phyloP scores from a whole-genome alignment of 2,888 invertebrate genomes.

The Teleiodes luculella region DNA sequence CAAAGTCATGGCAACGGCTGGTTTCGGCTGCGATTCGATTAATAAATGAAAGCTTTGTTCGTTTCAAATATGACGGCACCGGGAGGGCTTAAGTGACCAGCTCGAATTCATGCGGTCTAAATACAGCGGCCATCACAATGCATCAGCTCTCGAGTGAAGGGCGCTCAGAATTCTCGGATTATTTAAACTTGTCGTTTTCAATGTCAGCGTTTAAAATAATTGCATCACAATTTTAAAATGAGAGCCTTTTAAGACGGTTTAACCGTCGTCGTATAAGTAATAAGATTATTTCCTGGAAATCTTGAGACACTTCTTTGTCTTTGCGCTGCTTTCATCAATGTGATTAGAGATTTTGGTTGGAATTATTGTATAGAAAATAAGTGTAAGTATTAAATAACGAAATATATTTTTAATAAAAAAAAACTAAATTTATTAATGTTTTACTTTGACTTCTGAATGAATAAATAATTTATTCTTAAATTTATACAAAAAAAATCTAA shows the following conservation, averaged over 20 bases:
- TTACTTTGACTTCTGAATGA: no score
- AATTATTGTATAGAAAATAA: no score
- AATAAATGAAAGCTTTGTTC: background rate
- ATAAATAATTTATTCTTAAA: no score
- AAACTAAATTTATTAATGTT: no score
- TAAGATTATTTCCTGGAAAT: conserved; percentile 72
- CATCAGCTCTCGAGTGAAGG: conserved; percentile 74
- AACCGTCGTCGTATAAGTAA: conserved; percentile 60
- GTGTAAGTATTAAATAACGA: no score
- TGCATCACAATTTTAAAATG: conserved; percentile 78
- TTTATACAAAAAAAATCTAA: no score
- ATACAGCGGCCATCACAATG: conserved; percentile 73
- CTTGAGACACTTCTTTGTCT: conserved; percentile 58
- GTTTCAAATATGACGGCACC: background rate
- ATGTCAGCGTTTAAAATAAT: conserved; percentile 79
- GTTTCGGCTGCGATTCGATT: background rate
- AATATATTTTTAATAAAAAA: no score
- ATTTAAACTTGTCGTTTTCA: conserved; percentile 78
- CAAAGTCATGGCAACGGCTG: background rate
- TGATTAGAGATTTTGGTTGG: background rate
- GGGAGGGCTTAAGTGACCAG: conserved; percentile 45
- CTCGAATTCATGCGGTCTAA: conserved; percentile 65
- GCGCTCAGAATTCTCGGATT: conserved; percentile 74
- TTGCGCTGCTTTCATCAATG: conserved; percentile 20
- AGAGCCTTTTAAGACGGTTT: conserved; percentile 71